A percentile compares a stretch with the other conserved stretches of the same genome.
Evolutionary conservation across 2,113 vertebrate genomes (phyloP).

Genomic region (Caloenas nicobarica): DNA sequence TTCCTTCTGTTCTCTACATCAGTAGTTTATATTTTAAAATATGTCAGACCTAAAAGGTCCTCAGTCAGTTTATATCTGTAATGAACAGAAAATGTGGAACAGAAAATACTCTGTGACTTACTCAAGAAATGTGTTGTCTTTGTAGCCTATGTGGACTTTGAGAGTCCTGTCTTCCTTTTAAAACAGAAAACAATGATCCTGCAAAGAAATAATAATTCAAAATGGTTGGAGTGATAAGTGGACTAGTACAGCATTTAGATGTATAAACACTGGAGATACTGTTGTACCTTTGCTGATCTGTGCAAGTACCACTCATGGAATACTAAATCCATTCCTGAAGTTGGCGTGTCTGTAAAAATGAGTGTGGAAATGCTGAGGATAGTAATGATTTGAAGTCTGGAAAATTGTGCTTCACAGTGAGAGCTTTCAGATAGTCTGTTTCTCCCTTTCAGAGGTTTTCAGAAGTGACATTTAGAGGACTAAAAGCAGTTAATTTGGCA

Average conservation of each 20-base stretch:
- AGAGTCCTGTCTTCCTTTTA: neutral
- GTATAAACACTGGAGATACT: neutral
- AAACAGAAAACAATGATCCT: neutral
- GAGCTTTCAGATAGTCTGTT: neutral
- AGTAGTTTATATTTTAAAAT: neutral
- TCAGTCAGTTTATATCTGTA: neutral
- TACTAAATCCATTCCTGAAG: neutral
- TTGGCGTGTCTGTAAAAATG: neutral
- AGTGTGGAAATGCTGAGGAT: neutral
- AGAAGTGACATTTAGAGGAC: neutral
- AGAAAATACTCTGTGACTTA: neutral
- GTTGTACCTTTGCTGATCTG: neutral
- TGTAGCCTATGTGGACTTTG: neutral
- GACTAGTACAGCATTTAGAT: neutral
- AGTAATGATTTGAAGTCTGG: neutral
- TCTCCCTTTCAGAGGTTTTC: neutral
- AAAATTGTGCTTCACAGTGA: neutral
- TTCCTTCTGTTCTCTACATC: neutral
- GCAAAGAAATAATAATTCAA: neutral
- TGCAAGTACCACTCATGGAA: neutral
- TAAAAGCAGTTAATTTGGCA: neutral
- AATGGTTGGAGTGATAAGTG: neutral
- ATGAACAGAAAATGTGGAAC: neutral
- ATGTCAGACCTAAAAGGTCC: neutral
- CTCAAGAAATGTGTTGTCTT: neutral